Base-by-base conservation (phyloP, 2,113 vertebrate genomes). In the Vidua chalybeata region DNA sequence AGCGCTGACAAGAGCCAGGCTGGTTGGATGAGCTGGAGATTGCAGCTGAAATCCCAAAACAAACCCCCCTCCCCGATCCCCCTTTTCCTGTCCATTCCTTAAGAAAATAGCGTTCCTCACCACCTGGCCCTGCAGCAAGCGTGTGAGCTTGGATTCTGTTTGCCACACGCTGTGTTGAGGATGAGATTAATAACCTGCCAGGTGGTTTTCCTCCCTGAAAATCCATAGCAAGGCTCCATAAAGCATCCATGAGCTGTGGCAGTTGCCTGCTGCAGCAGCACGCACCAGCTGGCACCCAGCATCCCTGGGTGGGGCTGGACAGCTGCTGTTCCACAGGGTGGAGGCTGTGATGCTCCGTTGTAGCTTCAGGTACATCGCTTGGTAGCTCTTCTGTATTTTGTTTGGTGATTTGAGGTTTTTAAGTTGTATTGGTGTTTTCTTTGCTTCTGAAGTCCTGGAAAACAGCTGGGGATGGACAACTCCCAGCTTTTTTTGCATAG, bases 321-420 rank as follows among this genome's bases (percentile, higher is more conserved):
- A 5, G 84, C 54, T 52, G 73, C 35, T 59, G 23, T n/a, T 8
- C 26, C 7, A 0, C 0, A 2, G 79, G 41, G 35, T 8, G 54
- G 49, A 55, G 45, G 73, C 68, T 45, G 61, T 56, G 27, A 19
- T 0, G 0, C 33, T 71, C 56, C 0, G 0, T n/a, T 2, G 1
- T 17, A 17, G 49, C 68, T 77, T 43, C 62, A 86, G 75, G 79
- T 96, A 61, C 30, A 21, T 66, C 0, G 0, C 59, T 66, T 24
- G 33, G 71, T 35, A 24, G 66, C 49, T 79, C 14, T 61, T 61
- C 67, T 30, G 49, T 15, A 4, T 28, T 73, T 61, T 49, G 24
- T 31, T 15, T 14, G 35, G 64, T 62, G 46, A 58, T n/a, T 28
- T 48, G 8, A 6, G 8, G 10, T 17, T 45, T 85, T 73, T 35